phyloP scores from a whole-genome alignment of 2,888 invertebrate species.

The Creontiades dilutus region DNA sequence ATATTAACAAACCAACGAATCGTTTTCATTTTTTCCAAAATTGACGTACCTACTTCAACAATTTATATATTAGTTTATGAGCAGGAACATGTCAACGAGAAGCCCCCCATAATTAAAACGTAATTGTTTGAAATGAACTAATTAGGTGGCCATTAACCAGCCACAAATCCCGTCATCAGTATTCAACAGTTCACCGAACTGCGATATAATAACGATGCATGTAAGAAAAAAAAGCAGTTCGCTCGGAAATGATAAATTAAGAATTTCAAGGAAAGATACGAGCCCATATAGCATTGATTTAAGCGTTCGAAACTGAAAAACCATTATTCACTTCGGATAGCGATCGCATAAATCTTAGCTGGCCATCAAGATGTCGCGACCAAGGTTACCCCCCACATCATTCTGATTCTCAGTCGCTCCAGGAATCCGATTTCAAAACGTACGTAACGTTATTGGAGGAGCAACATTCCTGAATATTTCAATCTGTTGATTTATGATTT shows the following conservation, averaged over 20 bases:
- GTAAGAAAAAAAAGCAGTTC: too few relatives aligned
- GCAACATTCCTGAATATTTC: neutral
- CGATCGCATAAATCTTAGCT: neutral
- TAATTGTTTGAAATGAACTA: too few relatives aligned
- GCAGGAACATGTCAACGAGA: too few relatives aligned
- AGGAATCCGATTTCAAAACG: neutral
- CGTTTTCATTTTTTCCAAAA: too few relatives aligned
- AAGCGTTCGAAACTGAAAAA: slow-evolving; percentile 16
- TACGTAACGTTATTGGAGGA: neutral
- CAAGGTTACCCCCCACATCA: slow-evolving; percentile 15
- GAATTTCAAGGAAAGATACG: neutral
- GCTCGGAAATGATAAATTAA: neutral
- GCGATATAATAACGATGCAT: too few relatives aligned
- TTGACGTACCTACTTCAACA: too few relatives aligned
- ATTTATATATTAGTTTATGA: too few relatives aligned
- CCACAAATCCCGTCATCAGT: too few relatives aligned
- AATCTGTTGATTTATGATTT: neutral
- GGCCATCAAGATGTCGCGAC: slow-evolving; percentile 10
- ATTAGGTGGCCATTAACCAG: too few relatives aligned
- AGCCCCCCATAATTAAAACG: too few relatives aligned
- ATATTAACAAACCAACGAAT: too few relatives aligned
- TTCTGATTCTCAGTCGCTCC: slow-evolving; percentile 1
- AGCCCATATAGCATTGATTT: neutral
- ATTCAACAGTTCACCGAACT: too few relatives aligned
- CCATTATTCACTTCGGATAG: neutral